Evolutionary conservation across 2,113 vertebrate genomes (phyloP).

Genomic region (Amblyopsis rosae): DNA sequence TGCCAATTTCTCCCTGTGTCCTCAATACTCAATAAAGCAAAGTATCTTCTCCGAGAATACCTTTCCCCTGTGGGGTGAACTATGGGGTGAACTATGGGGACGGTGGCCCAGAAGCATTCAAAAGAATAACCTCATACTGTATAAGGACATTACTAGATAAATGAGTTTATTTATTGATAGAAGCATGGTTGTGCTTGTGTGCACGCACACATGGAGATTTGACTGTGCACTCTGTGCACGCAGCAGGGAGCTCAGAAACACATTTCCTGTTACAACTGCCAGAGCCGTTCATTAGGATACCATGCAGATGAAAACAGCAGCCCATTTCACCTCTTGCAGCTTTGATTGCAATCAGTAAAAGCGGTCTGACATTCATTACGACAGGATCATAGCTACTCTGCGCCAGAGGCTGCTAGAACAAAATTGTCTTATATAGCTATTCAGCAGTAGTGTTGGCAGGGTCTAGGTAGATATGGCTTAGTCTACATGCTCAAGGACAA

Average conservation of each 20-base stretch:
- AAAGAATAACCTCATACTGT: slow-evolving; percentile 76
- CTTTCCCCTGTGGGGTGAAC: slow-evolving; percentile 44
- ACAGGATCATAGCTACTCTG: slow-evolving; percentile 49
- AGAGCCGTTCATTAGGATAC: slow-evolving; percentile 34
- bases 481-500: no score
- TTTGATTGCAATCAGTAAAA: slow-evolving; percentile 60
- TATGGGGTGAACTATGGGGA: slow-evolving; percentile 77
- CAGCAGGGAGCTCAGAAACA: no score
- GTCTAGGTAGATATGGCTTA: no score
- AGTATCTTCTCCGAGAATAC: no score
- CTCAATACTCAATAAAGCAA: slow-evolving; percentile 8
- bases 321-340: slow-evolving; percentile 23
- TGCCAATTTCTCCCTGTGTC: slow-evolving; percentile 31
- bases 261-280: no score
- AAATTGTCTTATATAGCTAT: neutral
- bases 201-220: neutral
- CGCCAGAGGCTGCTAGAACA: neutral
- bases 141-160: slow-evolving; percentile 58
- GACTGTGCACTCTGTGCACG: no score
- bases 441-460: no score
- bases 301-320: slow-evolving; percentile 32
- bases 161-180: slow-evolving; percentile 20
- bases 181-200: slow-evolving; percentile 12
- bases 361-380: slow-evolving; percentile 40
- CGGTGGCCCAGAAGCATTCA: slow-evolving; percentile 84